Base-by-base conservation (phyloP, 53 echinoderm and acorn worm species). In the Henricia sp. region DNA sequence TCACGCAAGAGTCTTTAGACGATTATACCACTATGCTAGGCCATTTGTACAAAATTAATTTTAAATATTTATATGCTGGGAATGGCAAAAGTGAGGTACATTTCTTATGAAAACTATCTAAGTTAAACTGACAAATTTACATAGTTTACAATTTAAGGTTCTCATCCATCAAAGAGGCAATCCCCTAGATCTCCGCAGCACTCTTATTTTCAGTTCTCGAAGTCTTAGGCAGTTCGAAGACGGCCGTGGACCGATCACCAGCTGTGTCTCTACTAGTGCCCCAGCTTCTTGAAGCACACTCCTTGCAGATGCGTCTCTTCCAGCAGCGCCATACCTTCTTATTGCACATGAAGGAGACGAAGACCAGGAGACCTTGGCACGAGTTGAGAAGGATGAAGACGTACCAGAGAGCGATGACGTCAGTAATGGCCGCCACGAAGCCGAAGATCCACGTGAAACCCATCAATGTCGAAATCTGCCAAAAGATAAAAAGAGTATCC, bases 341-440 rank as follows among this genome's bases (percentile, higher is more conserved):
- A 65, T 87, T 87, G 24, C 67, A 68, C 23, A 83, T 83, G 84
- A 89, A 89, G 3, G 89, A 89, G 35, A 91, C 55, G 39, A 87
- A 91, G 50, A 91, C 84, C 54, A 83, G 76, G 46, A 91, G 82
- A 20, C 91, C 91, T 26, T 91, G 91, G 13, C 87, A 83, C 20
- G 91, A 82, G 43, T 92, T 92, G 55, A 92, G 69, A n/a, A 92
- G 23, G 89, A 92, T 92, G 92, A 87, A 91, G 50, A 91, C 30
- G 69, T 92, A 89, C 89, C 89, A 92, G 19, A 89, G 82, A 37
- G 42, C 57, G 29, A 55, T 28, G 67, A 85, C 86, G 33, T 56
- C 68, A 36, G 85, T 85, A 37, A 89, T 84, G 62, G 89, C 89
- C 19, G 89, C 86, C 1, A 82, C 74, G 46, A 89, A 92, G 17